These are phyloP conservation scores for Hippolais icterina DNA, from an alignment of 2,113 vertebrate genomes.

Conservation along the genomic window DNA sequence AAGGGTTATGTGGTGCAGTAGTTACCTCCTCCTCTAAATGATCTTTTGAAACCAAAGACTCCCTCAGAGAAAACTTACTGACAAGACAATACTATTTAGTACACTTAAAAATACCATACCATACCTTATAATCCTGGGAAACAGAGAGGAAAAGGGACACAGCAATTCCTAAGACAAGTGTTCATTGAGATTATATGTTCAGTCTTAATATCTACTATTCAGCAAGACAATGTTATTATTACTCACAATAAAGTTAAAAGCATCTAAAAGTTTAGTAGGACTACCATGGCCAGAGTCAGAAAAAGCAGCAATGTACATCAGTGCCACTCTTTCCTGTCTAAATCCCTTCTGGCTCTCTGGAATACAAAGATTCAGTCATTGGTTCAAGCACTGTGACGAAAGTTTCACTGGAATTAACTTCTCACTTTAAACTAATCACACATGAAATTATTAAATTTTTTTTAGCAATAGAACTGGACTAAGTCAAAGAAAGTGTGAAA, in stretches of 20 bases:
- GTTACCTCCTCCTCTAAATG: neutral
- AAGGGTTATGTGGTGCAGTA: neutral
- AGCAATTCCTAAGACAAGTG: neutral
- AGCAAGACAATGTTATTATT: neutral
- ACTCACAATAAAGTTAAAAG: neutral
- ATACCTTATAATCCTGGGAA: neutral
- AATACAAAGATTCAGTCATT: neutral
- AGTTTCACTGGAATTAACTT: neutral
- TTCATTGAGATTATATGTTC: neutral
- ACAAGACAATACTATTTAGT: neutral
- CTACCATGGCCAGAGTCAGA: neutral
- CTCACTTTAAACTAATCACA: neutral
- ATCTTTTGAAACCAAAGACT: neutral
- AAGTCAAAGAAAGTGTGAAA: neutral
- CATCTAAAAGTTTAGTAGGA: neutral
- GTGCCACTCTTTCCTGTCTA: neutral
- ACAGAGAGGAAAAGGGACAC: neutral
- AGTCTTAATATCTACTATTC: neutral
- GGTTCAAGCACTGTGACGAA: neutral
- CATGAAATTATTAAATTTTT: neutral
- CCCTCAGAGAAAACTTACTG: neutral
- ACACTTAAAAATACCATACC: neutral
- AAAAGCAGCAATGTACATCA: neutral
- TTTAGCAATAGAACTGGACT: neutral
- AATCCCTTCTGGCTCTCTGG: neutral